Conservation (phyloP, 53 echinoderm and acorn worm genomes). For the Paracentrotus lividus region DNA sequence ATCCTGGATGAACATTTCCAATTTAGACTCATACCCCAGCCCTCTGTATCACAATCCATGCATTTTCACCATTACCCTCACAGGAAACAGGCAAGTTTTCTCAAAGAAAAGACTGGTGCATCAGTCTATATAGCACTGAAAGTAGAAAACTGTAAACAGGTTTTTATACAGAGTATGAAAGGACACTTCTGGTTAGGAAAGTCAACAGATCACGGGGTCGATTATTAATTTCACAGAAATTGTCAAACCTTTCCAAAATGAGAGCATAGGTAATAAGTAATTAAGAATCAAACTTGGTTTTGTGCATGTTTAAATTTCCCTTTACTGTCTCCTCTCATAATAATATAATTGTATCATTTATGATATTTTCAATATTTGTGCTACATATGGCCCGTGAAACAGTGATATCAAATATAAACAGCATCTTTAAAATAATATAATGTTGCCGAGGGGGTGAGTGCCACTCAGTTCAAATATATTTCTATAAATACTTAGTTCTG, state of each 20-base stretch:
- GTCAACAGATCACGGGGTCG: not conserved
- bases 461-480: not conserved
- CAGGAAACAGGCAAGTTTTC: slow-evolving; percentile 22
- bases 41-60: slow-evolving; percentile 7
- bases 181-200: slow-evolving; percentile 30
- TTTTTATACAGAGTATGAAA: slow-evolving; percentile 44
- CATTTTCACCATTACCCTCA: not conserved
- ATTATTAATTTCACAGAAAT: not conserved
- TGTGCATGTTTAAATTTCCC: not conserved
- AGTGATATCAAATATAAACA: not conserved
- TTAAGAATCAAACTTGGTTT: not conserved
- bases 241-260: not conserved
- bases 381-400: not conserved
- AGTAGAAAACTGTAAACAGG: slow-evolving; percentile 52
- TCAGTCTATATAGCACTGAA: slow-evolving; percentile 42
- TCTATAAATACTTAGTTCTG: not conserved
- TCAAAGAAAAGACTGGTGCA: slow-evolving; percentile 28
- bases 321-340: not conserved
- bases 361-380: not conserved
- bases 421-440: not conserved
- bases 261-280: not conserved
- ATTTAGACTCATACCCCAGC: not conserved
- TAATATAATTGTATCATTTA: not conserved
- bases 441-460: not conserved
- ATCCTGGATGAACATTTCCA: not conserved